Conservation (phyloP, 2,888 invertebrate genomes). For the Cephus spinipes region DNA sequence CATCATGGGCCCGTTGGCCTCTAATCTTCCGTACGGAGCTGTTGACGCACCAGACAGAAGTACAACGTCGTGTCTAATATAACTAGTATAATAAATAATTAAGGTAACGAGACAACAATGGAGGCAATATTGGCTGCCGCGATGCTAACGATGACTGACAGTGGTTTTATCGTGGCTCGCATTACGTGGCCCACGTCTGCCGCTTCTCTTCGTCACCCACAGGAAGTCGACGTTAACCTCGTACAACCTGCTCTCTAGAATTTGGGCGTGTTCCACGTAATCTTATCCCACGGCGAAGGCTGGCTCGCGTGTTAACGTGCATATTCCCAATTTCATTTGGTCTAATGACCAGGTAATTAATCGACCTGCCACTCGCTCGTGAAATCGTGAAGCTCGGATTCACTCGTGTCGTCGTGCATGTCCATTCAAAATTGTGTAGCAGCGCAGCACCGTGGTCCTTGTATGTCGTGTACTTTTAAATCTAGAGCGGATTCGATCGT, state of each 20-base stretch:
- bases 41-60: not conserved
- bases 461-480: not conserved
- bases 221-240: slow-evolving; percentile 18
- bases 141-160: slow-evolving; percentile 50
- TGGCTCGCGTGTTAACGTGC: not conserved
- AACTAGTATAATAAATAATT: slow-evolving; percentile 52
- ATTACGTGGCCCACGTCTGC: slow-evolving; percentile 12
- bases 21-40: not conserved
- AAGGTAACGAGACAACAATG: slow-evolving; percentile 50
- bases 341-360: slow-evolving; percentile 21
- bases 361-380: not conserved
- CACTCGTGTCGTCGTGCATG: too few species aligned
- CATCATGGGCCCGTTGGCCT: not conserved
- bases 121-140: slow-evolving; percentile 44
- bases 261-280: not conserved
- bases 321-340: slow-evolving; percentile 14
- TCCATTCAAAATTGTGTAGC: too few species aligned
- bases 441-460: too few species aligned
- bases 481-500: too few species aligned
- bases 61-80: slow-evolving; percentile 6
- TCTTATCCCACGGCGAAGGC: not conserved
- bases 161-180: slow-evolving; percentile 42
- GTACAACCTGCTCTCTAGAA: not conserved
- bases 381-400: not conserved
- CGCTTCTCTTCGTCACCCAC: slow-evolving; percentile 10